phyloP scores from a whole-genome alignment of 2,113 vertebrate species.

The Sclerurus mexicanus region DNA sequence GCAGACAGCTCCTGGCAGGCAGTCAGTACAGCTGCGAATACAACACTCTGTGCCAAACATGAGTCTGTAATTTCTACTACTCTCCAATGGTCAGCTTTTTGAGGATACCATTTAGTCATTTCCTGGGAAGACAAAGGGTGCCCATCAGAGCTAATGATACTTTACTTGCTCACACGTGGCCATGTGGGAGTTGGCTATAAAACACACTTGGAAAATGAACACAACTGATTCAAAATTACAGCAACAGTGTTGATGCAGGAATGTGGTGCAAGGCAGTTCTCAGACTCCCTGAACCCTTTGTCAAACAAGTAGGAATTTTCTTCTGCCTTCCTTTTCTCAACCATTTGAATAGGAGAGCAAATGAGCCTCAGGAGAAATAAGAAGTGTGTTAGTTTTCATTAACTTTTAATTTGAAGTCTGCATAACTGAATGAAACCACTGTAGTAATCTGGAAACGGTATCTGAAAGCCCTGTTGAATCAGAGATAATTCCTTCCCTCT shows the following conservation, averaged over 20 bases:
- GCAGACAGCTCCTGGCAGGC: constrained; percentile 6
- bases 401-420: constrained; percentile 29
- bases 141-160: background rate
- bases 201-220: background rate
- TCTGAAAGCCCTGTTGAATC: constrained; percentile 6
- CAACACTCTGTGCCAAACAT: background rate
- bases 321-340: background rate
- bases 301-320: background rate
- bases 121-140: constrained; percentile 12
- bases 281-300: background rate
- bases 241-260: background rate
- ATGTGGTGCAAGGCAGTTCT: background rate
- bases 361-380: background rate
- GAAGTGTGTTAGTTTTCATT: constrained; percentile 13
- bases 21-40: background rate
- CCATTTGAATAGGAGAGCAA: background rate
- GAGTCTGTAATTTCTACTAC: constrained; percentile 13
- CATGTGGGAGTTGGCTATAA: background rate
- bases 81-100: background rate
- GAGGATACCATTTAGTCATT: background rate
- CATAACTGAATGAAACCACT: background rate
- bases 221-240: background rate
- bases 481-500: background rate
- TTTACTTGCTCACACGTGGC: background rate
- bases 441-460: background rate